Evolutionary conservation across 37 sponge, comb jelly and placozoan genomes (phyloP).

Genomic region (Crambe crambe): DNA sequence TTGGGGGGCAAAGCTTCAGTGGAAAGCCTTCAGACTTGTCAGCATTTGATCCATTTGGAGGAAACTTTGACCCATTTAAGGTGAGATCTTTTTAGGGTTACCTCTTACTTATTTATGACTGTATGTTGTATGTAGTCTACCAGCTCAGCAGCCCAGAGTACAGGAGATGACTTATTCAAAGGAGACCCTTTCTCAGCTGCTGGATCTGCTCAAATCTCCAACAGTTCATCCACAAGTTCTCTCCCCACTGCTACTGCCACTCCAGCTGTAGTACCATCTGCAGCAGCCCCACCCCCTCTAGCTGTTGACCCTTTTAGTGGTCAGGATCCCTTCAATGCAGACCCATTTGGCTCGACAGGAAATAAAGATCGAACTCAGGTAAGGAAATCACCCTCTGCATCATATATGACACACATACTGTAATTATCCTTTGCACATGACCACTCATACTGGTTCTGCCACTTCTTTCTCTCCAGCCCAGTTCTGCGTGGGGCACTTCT

Average conservation of each 20-base stretch:
- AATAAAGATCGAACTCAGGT: background rate
- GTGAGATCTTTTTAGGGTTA: background rate
- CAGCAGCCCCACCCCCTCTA: background rate
- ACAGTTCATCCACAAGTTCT: background rate
- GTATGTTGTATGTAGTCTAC: background rate
- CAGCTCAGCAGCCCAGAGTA: background rate
- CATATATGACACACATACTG: background rate
- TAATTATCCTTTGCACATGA: background rate
- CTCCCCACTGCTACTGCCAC: background rate
- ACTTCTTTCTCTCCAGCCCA: background rate
- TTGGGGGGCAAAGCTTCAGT: slow-evolving; percentile 1
- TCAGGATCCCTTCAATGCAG: slow-evolving; percentile 44
- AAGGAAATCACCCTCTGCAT: too few species aligned
- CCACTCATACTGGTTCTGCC: background rate
- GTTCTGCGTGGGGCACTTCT: slow-evolving; percentile 18
- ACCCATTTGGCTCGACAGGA: slow-evolving; percentile 22
- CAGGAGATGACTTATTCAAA: slow-evolving; percentile 34
- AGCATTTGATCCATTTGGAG: slow-evolving; percentile 60
- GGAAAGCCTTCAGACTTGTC: slow-evolving; percentile 37
- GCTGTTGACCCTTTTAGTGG: slow-evolving; percentile 54
- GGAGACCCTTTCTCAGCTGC: slow-evolving; percentile 19
- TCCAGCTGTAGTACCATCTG: background rate
- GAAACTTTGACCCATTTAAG: slow-evolving; percentile 46
- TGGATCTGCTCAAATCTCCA: background rate
- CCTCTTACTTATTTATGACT: background rate